A percentile compares a stretch with the other conserved stretches of the same genome.
Conservation (phyloP, 1,140 invertebrate genomes). For the Rhizoglyphus robini region DNA sequence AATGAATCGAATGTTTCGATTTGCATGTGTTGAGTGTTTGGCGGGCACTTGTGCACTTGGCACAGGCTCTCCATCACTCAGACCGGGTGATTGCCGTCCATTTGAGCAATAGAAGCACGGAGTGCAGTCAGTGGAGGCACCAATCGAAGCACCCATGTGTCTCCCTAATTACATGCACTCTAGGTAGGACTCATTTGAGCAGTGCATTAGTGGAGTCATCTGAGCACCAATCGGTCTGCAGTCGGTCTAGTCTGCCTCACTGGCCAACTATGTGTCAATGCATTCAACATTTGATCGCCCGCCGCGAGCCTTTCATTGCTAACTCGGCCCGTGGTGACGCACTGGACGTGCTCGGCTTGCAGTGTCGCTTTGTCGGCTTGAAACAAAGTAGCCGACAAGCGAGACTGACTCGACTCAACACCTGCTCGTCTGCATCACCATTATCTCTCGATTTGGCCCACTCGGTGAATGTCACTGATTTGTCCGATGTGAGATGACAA, state of each 20-base stretch:
- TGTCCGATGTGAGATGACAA: too few species aligned
- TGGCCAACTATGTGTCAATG: neutral
- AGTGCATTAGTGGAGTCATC: slow-evolving; percentile 6
- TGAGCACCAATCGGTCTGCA: neutral
- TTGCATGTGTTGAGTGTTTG: too few species aligned
- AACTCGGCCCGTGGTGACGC: neutral
- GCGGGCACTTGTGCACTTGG: too few species aligned
- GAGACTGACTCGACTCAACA: slow-evolving; percentile 4
- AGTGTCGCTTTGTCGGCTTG: neutral
- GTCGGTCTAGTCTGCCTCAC: neutral
- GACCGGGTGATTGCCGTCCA: too few species aligned
- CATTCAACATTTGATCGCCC: slow-evolving; percentile 13
- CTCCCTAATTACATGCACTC: neutral
- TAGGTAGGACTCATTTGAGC: neutral
- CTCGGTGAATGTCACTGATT: too few species aligned
- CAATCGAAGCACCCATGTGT: neutral
- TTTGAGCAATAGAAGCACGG: too few species aligned
- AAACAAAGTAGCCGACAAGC: neutral
- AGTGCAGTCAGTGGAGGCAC: too few species aligned
- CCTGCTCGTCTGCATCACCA: slow-evolving; percentile 6
- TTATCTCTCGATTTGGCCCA: too few species aligned
- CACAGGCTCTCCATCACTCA: too few species aligned
- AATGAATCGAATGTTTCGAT: too few species aligned
- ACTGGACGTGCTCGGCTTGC: neutral
- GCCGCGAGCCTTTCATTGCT: slow-evolving; percentile 6